Evolutionary conservation across 2,113 vertebrate species (phyloP), one percentile per base, ranked within the genome.

Genomic region (Ariopsis seemanni): DNA sequence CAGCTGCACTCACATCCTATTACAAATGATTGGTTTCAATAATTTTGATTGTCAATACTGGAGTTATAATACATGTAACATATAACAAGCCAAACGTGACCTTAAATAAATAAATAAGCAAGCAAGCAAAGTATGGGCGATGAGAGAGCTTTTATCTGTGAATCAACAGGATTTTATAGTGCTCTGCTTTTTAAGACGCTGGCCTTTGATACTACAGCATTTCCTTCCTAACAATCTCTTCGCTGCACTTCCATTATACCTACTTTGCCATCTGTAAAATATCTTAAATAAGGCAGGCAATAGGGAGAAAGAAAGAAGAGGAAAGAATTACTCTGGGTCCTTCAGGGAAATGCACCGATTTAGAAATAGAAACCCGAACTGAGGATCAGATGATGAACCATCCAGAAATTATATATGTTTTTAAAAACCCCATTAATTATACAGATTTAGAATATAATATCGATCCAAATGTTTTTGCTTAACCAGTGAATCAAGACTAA

Each of bases 331-430:
- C 58, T 81, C 53, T 2, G 78, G 27, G 25, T 27, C 53, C 78
- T 63, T 34, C 20, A 62, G 80, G 80, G 58, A 82, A 82, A 82
- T 48, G 80, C 22, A 63, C 80, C 63, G 20, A 63, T 42, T 82
- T 82, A 42, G 34, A 63, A 82, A 82, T 63, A 48, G 34, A 63
- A 82, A 63, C 48, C 3, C 58, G 60, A 58, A 57, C 77, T 20
- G 57, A 34, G 55, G 79, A 60, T 60, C 57, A 81, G 79, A 57
- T 81, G 17, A 81, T 60, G 55, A 60, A 81, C 27, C 7, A 1
- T 60, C 79, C 30, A 20, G 55, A 42, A 34, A 34, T 34, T 34
- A 34, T 10, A 77, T 30, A 30, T 34, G 34, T 34, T 42, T 42
- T 42, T 34, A 48, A 48, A 74, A 50, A 52, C 12, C 22, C 8